Base-by-base conservation (phyloP, 2,797 vertebrate species). In the Acanthornis magna region DNA sequence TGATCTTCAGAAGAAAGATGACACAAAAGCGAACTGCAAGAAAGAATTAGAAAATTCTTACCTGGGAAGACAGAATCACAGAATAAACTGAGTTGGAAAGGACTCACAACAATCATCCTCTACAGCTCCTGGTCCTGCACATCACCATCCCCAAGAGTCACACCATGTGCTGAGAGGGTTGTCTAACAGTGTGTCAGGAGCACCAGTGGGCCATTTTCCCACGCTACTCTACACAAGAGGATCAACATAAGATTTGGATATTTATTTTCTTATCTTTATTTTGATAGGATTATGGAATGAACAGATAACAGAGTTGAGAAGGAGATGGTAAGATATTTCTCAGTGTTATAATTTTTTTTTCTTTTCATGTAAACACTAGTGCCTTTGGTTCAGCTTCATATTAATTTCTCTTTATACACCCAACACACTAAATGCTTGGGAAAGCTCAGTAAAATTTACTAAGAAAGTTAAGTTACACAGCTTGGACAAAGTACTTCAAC, bases 251-350 rank as follows among this genome's bases (percentile, higher is more conserved):
- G 25, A 77, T 34, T 53, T 30, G 50, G 63, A 16, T 85, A 76
- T 32, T 80, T 78, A 48, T 85, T 85, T 90, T 94, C 40, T 55
- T 84, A 84, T 66, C 43, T 87, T 89, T 74, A 73, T 45, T 93
- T 67, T 51, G 19, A 83, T 38, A 61, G 32, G 38, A 77, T 60
- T 83, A 50, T 45, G 42, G 47, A 87, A 83, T 57, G 14, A 88
- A 73, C 10, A 91, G 61, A 10, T 87, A 93, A 51, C 4, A 73
- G 21, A 82, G 16, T 17, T 67, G 34, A 80, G 22, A 89, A 89
- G 88, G 32, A 91, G n/a, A 86, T 21, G 1, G 74, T 73, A 86
- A 85, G 32, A 6, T 74, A 50, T 65, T 80, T 74, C 57, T 83
- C 32, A 30, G 51, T 13, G 29, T 38, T 67, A 66, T 2, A 0